Evolutionary conservation across 2,113 vertebrate species (phyloP), one percentile per base, ranked within the genome.

Genomic region (Cynopterus brachyotis): DNA sequence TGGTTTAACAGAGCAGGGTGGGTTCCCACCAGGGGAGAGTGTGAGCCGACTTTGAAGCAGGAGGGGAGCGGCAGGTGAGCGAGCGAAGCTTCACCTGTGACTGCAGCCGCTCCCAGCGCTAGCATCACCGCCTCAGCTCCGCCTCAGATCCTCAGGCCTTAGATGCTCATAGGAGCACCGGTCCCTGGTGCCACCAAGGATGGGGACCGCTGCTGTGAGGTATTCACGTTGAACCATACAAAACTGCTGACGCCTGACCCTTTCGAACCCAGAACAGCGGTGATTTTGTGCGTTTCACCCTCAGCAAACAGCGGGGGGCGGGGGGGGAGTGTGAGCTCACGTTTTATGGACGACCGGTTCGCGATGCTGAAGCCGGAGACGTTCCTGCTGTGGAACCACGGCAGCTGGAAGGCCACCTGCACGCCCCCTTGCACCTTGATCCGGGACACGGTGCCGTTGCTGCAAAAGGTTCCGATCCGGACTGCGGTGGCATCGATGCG

Each of bases 381-480:
- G 26, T 96, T 96, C 83, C 99, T 94, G 17, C 45, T 24, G 0
- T 98, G 97, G 89, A 98, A 92, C 98, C 99, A 99, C 0, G 99
- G 99, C 73, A 99, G 96, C 0, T 98, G 96, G 59, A 99, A 83
- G 69, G 98, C 98, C 98, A 99, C 80, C 30, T 97, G 75, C 6
- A 98, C 98, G 6, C 98, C 95, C 70, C 98, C 98, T 50, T 98
- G 98, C 90, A 98, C 95, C 97, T 99, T 98, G 95, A 99, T 80
- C 0, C 98, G 98, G 47, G 98, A 99, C 87, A 99, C 98, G 0
- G 98, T 97, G 93, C 99, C 99, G 0, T 98, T 99, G 96, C 98
- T 98, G 97, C 99, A 99, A 97, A 99, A 99, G 45, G 98, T 99
- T 30, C 99, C 99, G 0, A 99, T 98, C 76, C 6, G 97, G 60